phyloP scores from a whole-genome alignment of 1,140 invertebrate genomes.

The Cydia fagiglandana region DNA sequence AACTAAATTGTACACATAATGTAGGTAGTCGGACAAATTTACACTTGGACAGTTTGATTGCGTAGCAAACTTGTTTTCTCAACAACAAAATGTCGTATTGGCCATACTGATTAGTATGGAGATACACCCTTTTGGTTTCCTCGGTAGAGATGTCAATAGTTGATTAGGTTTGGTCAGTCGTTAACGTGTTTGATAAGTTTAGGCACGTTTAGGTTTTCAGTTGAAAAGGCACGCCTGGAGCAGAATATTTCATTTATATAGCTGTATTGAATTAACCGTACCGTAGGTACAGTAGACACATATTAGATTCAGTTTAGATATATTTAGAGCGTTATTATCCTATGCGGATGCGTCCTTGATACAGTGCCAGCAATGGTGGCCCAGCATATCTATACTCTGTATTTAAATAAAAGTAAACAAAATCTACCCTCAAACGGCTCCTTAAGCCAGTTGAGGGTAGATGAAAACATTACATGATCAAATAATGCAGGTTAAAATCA shows the following conservation, averaged over 20 bases:
- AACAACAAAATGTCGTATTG: not conserved
- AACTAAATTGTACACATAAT: constrained; percentile 18
- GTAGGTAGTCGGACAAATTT: constrained; percentile 24
- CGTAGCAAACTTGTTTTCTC: not conserved
- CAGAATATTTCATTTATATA: not conserved
- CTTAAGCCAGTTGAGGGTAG: too few species aligned
- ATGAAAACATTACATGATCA: too few species aligned
- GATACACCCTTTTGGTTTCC: not conserved
- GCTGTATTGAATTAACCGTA: not conserved
- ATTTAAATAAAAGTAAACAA: too few species aligned
- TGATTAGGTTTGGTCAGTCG: constrained; percentile 17
- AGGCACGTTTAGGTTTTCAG: constrained; percentile 10
- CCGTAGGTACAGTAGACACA: too few species aligned
- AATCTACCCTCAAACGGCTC: too few species aligned
- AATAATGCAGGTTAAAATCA: too few species aligned
- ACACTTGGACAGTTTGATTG: constrained; percentile 26
- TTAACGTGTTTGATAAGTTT: constrained; percentile 16
- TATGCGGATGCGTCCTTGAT: too few species aligned
- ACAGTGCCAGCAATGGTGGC: too few species aligned
- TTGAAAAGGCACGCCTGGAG: not conserved
- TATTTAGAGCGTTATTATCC: too few species aligned
- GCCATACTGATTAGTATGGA: not conserved
- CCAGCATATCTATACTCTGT: too few species aligned
- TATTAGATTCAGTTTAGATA: too few species aligned
- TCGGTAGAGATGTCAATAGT: not conserved